Percentiles rank a stretch among this genome's conserved stretches.
Evolutionary conservation across 2,113 vertebrate genomes (phyloP).

Genomic region (Eleginops maclovinus): DNA sequence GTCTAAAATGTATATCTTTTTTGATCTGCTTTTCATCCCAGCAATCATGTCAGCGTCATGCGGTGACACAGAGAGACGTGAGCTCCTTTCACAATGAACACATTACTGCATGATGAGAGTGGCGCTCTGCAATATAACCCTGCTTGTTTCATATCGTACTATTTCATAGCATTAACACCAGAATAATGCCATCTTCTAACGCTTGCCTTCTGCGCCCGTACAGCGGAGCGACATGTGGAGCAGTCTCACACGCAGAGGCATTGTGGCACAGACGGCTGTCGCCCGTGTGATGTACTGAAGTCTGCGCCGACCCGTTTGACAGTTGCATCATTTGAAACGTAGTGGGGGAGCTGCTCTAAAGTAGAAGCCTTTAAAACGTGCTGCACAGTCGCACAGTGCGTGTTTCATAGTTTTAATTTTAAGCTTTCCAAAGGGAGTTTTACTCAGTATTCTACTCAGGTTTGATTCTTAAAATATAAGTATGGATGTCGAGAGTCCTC

Average conservation of each 20-base stretch:
- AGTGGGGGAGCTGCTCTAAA: conserved; percentile 50
- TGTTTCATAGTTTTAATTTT: conserved; percentile 33
- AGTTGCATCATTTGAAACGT: conserved; percentile 71
- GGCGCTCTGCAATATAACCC: conserved; percentile 24
- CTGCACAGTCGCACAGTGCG: conserved; percentile 28
- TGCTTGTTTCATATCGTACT: conserved; percentile 42
- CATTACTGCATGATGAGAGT: conserved; percentile 17
- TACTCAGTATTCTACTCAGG: conserved; percentile 41
- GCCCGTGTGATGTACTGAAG: conserved; percentile 56
- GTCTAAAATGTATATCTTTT: conserved; percentile 65
- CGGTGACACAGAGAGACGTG: conserved; percentile 42
- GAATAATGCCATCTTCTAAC: conserved; percentile 25
- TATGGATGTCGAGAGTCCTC: conserved; percentile 40
- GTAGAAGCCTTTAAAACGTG: conserved; percentile 65
- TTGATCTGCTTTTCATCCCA: conserved; percentile 61
- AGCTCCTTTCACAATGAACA: conserved; percentile 35
- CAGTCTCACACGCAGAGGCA: conserved; percentile 51
- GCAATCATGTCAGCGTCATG: conserved; percentile 68
- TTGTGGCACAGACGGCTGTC: conserved; percentile 55
- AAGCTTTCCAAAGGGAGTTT: conserved; percentile 25
- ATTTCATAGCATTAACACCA: conserved; percentile 34
- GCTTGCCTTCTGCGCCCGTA: background rate
- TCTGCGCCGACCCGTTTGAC: conserved; percentile 56
- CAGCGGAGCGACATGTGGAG: conserved; percentile 48
- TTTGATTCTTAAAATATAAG: conserved; percentile 44